Evolutionary conservation across 2,888 invertebrate species (phyloP).

Genomic region (Zaprionus lineosus): DNA sequence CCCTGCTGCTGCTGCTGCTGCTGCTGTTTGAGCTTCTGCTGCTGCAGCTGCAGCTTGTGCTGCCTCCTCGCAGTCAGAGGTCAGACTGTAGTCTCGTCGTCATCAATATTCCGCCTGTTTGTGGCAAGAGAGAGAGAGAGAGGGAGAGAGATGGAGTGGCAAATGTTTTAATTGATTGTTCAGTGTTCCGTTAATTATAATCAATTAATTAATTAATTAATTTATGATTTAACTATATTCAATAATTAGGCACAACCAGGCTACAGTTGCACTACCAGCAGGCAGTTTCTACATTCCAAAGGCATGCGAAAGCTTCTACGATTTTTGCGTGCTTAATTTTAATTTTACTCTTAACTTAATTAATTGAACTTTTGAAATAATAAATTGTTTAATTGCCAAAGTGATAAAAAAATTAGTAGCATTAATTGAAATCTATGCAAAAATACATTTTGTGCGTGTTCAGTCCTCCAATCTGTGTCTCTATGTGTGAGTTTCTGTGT

Average conservation of each 20-base stretch:
- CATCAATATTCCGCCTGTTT: constrained; percentile 83
- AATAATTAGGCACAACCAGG: constrained; percentile 1
- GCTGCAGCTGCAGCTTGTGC: constrained; percentile 17
- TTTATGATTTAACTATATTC: constrained; percentile 4
- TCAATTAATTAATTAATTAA: not conserved
- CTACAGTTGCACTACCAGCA: not conserved
- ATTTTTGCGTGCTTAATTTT: too few species aligned
- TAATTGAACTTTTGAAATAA: too few species aligned
- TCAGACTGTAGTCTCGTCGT: constrained; percentile 83
- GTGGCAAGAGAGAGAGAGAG: constrained; percentile 16
- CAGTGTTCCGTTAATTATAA: not conserved
- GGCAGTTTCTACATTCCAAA: not conserved
- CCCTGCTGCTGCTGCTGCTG: constrained; percentile 25
- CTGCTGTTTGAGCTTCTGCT: constrained; percentile 10
- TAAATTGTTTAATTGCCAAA: not conserved
- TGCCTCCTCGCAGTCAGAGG: constrained; percentile 58
- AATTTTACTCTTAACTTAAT: not conserved
- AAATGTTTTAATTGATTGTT: constrained; percentile 12
- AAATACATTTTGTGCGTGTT: not conserved
- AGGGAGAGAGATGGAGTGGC: too few species aligned
- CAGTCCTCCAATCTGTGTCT: too few species aligned
- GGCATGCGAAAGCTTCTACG: not conserved
- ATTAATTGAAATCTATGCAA: not conserved
- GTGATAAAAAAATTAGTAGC: too few species aligned
- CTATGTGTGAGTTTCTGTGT: not conserved